Percentiles rank a stretch among this genome's conserved stretches.
Evolutionary conservation across 1,140 invertebrate genomes (phyloP).

Genomic region (Cardiocondyla obscurior): DNA sequence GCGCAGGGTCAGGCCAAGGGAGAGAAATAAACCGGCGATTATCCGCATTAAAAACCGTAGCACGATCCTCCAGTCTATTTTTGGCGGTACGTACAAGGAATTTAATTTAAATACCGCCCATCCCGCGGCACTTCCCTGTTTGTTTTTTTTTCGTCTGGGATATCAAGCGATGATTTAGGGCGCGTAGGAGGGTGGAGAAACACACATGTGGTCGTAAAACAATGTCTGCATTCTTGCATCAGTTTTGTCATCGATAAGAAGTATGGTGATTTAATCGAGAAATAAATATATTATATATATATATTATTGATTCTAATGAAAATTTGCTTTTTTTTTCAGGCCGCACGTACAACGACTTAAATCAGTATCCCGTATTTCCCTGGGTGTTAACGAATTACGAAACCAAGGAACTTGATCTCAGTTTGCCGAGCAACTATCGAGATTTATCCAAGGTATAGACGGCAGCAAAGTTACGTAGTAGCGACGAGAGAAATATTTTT

Average conservation of each 20-base stretch:
- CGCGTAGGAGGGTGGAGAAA: neutral
- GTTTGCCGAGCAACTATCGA: conserved; percentile 98
- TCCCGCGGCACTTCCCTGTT: neutral
- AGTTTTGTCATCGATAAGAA: neutral
- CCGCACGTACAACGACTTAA: conserved; percentile 99
- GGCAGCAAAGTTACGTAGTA: neutral
- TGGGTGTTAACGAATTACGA: conserved; percentile 99
- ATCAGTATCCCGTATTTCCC: conserved; percentile 99
- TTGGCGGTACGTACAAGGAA: neutral
- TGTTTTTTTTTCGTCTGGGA: neutral
- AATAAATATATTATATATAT: neutral
- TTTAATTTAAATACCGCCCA: conserved; percentile 39
- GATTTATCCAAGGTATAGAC: conserved; percentile 96
- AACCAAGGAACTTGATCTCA: conserved; percentile 97
- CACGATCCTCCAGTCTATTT: conserved; percentile 53
- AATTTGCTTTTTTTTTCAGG: conserved; percentile 85
- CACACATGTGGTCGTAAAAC: neutral
- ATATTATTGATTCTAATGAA: neutral
- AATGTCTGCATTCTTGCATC: neutral
- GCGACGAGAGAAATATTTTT: neutral
- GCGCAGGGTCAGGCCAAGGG: neutral
- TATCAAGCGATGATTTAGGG: conserved; percentile 22
- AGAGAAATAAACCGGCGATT: conserved; percentile 61
- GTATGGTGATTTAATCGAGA: neutral
- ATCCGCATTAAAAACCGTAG: conserved; percentile 60